Percentiles rank a stretch among this genome's conserved stretches.
Evolutionary conservation across 2,888 invertebrate genomes (phyloP).

Genomic region (Eurois occulta): DNA sequence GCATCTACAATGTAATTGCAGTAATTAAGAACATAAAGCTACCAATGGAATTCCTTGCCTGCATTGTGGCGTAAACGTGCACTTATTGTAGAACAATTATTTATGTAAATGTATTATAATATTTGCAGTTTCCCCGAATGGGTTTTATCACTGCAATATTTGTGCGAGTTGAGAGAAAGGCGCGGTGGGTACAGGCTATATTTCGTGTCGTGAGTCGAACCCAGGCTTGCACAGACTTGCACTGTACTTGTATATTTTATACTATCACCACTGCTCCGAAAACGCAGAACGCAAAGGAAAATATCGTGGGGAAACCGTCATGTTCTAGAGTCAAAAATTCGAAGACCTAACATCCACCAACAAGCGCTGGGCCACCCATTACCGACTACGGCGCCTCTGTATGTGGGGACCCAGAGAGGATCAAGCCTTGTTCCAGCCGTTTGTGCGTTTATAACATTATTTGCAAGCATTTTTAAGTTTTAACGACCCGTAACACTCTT

Average conservation of each 20-base stretch:
- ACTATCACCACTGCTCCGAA: not conserved
- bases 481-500: not conserved
- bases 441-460: not conserved
- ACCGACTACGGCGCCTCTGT: not conserved
- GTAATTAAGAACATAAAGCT: conserved; percentile 36
- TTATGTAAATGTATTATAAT: conserved; percentile 28
- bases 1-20: conserved; percentile 40
- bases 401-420: not conserved
- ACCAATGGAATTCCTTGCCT: conserved; percentile 32
- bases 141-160: not conserved
- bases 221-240: not conserved
- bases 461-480: not conserved
- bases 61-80: conserved; percentile 18
- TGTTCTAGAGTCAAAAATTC: not conserved
- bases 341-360: not conserved
- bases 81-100: conserved; percentile 17
- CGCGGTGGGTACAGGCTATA: not conserved
- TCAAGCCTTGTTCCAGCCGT: not conserved
- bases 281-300: not conserved
- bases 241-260: not conserved
- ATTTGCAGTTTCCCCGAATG: conserved; percentile 12
- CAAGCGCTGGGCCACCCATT: too few species aligned
- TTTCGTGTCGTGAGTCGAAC: not conserved
- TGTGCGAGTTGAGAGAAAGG: not conserved
- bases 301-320: too few species aligned